Conservation (phyloP, 2,113 vertebrate genomes). For the Lasiurus borealis region DNA sequence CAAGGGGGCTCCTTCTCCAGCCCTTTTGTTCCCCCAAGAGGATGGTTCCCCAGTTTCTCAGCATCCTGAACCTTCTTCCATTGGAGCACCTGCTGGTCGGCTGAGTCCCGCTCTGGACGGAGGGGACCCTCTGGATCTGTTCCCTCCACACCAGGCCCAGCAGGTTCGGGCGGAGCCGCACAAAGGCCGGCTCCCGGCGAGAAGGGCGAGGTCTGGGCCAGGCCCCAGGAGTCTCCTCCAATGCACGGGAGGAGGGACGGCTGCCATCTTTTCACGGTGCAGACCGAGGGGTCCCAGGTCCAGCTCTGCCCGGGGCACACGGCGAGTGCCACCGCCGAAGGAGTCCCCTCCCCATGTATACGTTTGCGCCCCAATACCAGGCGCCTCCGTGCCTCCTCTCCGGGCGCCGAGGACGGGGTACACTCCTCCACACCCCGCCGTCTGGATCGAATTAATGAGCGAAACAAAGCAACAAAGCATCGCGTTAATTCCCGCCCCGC, state of each 20-base stretch:
- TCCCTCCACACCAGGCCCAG: too few relatives aligned
- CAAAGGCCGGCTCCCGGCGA: neutral
- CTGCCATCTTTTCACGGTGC: too few relatives aligned
- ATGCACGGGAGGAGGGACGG: too few relatives aligned
- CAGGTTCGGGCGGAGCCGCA: neutral
- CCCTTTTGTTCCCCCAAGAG: neutral
- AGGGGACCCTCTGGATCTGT: neutral
- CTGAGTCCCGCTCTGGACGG: neutral
- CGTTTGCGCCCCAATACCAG: too few relatives aligned
- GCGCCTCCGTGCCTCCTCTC: neutral
- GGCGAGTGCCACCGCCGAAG: neutral
- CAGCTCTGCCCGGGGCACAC: too few relatives aligned
- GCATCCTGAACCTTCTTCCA: neutral
- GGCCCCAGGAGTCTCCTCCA: neutral
- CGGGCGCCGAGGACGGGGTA: neutral
- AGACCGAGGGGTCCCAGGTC: too few relatives aligned
- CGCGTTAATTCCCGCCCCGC: neutral
- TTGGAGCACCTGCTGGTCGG: neutral
- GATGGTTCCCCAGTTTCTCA: neutral
- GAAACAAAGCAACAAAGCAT: slow-evolving; percentile 30
- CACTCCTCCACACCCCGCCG: neutral
- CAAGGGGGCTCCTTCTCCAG: neutral
- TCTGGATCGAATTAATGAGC: slow-evolving; percentile 61
- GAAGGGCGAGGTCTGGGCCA: neutral
- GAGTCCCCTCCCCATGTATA: neutral